phyloP scores from a whole-genome alignment of 37 sponge, comb jelly and placozoan genomes.

The Chondrosia reniformis region DNA sequence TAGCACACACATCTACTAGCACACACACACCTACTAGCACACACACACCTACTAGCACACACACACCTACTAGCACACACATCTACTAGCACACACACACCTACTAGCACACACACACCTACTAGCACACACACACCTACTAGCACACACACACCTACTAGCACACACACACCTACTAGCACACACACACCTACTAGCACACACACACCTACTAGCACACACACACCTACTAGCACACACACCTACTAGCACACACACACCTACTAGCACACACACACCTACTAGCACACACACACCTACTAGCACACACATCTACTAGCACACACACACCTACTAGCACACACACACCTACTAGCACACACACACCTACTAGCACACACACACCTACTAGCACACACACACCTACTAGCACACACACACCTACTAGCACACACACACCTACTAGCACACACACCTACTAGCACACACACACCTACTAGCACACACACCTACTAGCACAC shows the following conservation, averaged over 20 bases:
- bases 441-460: not conserved
- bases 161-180: slow-evolving; percentile 28
- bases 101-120: not conserved
- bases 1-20: not conserved
- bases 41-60: not conserved
- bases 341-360: slow-evolving; percentile 34
- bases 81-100: not conserved
- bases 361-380: slow-evolving; percentile 28
- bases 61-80: not conserved
- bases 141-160: slow-evolving; percentile 13
- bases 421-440: not conserved
- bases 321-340: slow-evolving; percentile 29
- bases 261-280: slow-evolving; percentile 31
- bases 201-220: slow-evolving; percentile 26
- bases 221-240: slow-evolving; percentile 31
- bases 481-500: not conserved
- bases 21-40: not conserved
- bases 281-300: slow-evolving; percentile 25
- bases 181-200: slow-evolving; percentile 30
- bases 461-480: not conserved
- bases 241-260: slow-evolving; percentile 29
- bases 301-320: slow-evolving; percentile 10
- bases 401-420: not conserved
- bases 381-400: slow-evolving; percentile 13
- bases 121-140: not conserved